A percentile compares a stretch with the other conserved stretches of the same genome.
Evolutionary conservation across 2,797 vertebrate genomes (phyloP).

Genomic region (Sternarchorhynchus goeldii): DNA sequence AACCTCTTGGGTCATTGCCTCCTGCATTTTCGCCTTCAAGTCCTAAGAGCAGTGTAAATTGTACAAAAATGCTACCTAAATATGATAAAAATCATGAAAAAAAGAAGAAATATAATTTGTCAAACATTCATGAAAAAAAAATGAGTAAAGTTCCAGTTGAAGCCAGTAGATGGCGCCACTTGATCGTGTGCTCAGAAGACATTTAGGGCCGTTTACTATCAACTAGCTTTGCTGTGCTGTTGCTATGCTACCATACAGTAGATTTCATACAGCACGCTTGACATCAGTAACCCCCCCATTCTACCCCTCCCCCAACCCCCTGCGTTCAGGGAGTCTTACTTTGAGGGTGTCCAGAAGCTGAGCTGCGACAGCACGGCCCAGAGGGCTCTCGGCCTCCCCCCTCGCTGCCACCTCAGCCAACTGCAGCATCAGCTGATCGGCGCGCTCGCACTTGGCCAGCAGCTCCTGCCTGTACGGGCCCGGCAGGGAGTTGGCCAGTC

Average conservation of each 20-base stretch:
- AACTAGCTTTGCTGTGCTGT: too few species aligned
- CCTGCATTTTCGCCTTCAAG: slow-evolving; percentile 94
- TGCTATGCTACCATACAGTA: too few species aligned
- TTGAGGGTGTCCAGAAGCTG: slow-evolving; percentile 94
- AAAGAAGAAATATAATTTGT: too few species aligned
- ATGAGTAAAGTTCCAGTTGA: not conserved
- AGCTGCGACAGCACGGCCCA: slow-evolving; percentile 85
- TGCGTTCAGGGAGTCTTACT: slow-evolving; percentile 68
- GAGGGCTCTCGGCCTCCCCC: slow-evolving; percentile 91
- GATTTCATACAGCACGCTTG: too few species aligned
- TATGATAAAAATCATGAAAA: not conserved
- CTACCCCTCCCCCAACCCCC: not conserved
- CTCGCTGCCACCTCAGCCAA: slow-evolving; percentile 88
- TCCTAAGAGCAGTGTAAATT: slow-evolving; percentile 75
- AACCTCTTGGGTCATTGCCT: slow-evolving; percentile 98
- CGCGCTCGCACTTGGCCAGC: slow-evolving; percentile 89
- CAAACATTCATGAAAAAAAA: too few species aligned
- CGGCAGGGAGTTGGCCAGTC: slow-evolving; percentile 90
- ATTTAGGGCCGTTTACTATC: too few species aligned
- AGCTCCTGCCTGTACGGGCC: slow-evolving; percentile 94
- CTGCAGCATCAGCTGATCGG: slow-evolving; percentile 88
- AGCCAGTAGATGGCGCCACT: slow-evolving; percentile 43
- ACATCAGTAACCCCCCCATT: not conserved
- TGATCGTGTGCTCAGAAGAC: not conserved
- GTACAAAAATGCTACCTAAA: too few species aligned